These are phyloP conservation scores for Eupithecia subumbrata DNA, from an alignment of 2,888 invertebrate genomes.

Conservation along the genomic window DNA sequence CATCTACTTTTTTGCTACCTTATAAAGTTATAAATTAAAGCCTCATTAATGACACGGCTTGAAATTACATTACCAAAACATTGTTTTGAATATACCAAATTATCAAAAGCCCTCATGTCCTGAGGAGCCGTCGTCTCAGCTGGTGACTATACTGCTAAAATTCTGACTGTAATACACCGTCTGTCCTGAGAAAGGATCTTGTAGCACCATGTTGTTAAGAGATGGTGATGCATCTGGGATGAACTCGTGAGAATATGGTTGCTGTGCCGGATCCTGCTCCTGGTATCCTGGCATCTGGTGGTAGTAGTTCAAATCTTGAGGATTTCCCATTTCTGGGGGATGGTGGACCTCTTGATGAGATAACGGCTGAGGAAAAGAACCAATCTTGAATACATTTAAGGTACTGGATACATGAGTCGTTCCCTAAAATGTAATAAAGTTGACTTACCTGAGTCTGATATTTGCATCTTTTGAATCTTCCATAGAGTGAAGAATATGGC, in stretches of 20 bases:
- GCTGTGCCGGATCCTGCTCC: slow-evolving; percentile 25
- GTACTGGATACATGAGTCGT: neutral
- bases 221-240: slow-evolving; percentile 35
- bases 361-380: slow-evolving; percentile 40
- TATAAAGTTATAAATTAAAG: slow-evolving; percentile 21
- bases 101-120: slow-evolving; percentile 30
- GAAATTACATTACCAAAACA: neutral
- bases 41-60: slow-evolving; percentile 21
- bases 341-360: slow-evolving; percentile 52
- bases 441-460: slow-evolving; percentile 85
- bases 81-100: neutral
- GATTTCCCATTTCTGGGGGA: slow-evolving; percentile 48
- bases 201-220: slow-evolving; percentile 43
- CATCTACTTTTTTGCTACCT: neutral
- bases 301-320: slow-evolving; percentile 60
- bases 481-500: slow-evolving; percentile 95
- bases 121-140: slow-evolving; percentile 58
- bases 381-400: neutral
- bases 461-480: slow-evolving; percentile 94
- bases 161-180: slow-evolving; percentile 60
- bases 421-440: neutral
- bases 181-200: slow-evolving; percentile 45
- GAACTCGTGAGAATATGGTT: slow-evolving; percentile 31
- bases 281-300: slow-evolving; percentile 52
- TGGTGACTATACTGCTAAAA: slow-evolving; percentile 61